Evolutionary conservation across 2,888 invertebrate species (phyloP).

Genomic region (Leptopterna dolabrata): DNA sequence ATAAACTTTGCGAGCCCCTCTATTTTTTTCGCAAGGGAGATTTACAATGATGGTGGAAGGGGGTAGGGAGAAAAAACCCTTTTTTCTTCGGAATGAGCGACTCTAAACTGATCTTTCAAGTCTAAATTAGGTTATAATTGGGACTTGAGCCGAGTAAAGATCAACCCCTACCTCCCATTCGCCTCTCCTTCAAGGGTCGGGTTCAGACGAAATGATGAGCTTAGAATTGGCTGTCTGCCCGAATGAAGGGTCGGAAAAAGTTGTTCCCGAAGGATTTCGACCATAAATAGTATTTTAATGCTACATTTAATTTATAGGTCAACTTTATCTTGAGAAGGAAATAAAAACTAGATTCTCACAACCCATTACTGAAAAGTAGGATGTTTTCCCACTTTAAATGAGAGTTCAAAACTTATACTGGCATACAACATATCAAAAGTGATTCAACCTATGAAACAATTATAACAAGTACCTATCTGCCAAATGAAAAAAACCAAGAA

Average conservation of each 20-base stretch:
- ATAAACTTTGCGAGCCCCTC: neutral
- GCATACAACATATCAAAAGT: too few species aligned
- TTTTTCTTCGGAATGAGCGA: neutral
- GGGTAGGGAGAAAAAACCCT: neutral
- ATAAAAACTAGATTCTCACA: neutral
- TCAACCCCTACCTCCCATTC: neutral
- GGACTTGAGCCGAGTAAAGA: constrained; percentile 37
- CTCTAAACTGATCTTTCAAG: constrained; percentile 10
- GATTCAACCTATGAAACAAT: too few species aligned
- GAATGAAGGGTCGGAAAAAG: constrained; percentile 26
- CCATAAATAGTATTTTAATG: constrained; percentile 36
- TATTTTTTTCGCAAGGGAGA: neutral
- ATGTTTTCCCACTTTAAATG: neutral
- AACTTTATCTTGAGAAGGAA: neutral
- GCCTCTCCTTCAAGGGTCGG: neutral
- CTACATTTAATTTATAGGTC: constrained; percentile 34
- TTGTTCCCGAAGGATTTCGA: constrained; percentile 10
- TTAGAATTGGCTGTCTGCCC: constrained; percentile 47
- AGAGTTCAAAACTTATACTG: neutral
- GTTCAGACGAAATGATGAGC: constrained; percentile 30
- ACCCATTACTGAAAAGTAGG: neutral
- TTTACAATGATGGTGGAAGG: neutral
- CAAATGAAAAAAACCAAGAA: too few species aligned
- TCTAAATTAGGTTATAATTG: constrained; percentile 39
- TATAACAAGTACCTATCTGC: too few species aligned